Conservation (phyloP, 2,888 invertebrate species). For the Sinhomidia bicolor region DNA sequence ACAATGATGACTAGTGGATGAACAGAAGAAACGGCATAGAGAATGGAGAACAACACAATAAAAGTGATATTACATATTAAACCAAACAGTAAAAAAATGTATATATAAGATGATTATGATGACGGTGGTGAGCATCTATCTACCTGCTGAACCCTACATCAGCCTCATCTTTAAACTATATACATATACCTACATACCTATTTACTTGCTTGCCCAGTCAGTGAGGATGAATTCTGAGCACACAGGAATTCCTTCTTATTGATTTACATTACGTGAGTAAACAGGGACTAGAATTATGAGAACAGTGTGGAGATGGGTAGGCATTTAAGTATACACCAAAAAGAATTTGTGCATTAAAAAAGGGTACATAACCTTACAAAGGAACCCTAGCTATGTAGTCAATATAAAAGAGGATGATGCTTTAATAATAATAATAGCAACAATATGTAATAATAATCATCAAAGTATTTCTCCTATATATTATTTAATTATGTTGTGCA, state of each 20-base stretch:
- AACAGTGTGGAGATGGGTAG: too few species aligned
- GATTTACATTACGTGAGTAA: slow-evolving; percentile 15
- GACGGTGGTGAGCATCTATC: background rate
- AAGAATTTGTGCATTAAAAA: background rate
- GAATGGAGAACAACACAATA: slow-evolving; percentile 9
- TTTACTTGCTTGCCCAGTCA: background rate
- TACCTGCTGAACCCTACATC: slow-evolving; percentile 56
- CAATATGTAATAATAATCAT: background rate
- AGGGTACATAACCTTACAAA: background rate
- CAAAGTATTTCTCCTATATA: too few species aligned
- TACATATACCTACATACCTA: background rate
- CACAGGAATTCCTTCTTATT: background rate
- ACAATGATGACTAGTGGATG: background rate
- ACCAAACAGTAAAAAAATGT: background rate
- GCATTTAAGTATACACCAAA: background rate
- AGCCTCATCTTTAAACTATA: slow-evolving; percentile 1
- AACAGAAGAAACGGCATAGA: background rate
- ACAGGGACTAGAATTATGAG: background rate
- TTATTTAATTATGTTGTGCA: too few species aligned
- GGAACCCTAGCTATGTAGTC: background rate
- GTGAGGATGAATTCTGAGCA: too few species aligned
- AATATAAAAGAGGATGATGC: background rate
- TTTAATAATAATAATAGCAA: background rate
- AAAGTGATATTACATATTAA: slow-evolving; percentile 46
- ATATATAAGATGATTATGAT: background rate